phyloP scores from a whole-genome alignment of 35 echinoderm and acorn worm species.

The Chiridota heheva region DNA sequence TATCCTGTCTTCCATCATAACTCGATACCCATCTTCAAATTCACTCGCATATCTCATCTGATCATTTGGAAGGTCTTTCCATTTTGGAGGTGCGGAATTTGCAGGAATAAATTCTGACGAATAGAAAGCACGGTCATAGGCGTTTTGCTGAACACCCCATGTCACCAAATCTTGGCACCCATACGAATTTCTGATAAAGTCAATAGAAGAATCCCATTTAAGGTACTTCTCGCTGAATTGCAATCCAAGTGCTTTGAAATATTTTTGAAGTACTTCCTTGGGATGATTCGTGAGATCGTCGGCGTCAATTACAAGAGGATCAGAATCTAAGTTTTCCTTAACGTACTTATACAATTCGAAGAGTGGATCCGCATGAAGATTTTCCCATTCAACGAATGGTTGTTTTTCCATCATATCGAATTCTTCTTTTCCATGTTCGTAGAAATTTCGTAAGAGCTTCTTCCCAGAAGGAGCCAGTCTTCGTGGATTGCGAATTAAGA shows the following conservation, averaged over 20 bases:
- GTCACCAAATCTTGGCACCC: background rate
- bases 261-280: background rate
- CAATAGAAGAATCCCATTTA: slow-evolving; percentile 8
- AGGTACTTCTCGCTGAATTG: slow-evolving; percentile 10
- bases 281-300: slow-evolving; percentile 39
- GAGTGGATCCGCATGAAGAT: slow-evolving; percentile 7
- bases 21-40: slow-evolving; percentile 7
- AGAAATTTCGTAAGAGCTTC: background rate
- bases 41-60: background rate
- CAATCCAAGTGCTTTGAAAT: slow-evolving; percentile 18
- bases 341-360: slow-evolving; percentile 17
- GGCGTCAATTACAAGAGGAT: slow-evolving; percentile 28
- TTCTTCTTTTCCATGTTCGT: slow-evolving; percentile 1
- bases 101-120: background rate
- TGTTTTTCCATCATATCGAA: slow-evolving; percentile 6
- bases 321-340: slow-evolving; percentile 34
- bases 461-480: background rate
- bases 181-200: background rate
- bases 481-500: slow-evolving; percentile 23
- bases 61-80: background rate
- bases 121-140: slow-evolving; percentile 5
- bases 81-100: background rate
- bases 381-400: slow-evolving; percentile 18
- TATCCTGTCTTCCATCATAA: slow-evolving; percentile 11
- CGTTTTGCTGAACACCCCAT: background rate